Percentiles rank a stretch among this genome's conserved stretches.
Conservation (phyloP, 2,113 vertebrate genomes). For the Mustela nigripes region DNA sequence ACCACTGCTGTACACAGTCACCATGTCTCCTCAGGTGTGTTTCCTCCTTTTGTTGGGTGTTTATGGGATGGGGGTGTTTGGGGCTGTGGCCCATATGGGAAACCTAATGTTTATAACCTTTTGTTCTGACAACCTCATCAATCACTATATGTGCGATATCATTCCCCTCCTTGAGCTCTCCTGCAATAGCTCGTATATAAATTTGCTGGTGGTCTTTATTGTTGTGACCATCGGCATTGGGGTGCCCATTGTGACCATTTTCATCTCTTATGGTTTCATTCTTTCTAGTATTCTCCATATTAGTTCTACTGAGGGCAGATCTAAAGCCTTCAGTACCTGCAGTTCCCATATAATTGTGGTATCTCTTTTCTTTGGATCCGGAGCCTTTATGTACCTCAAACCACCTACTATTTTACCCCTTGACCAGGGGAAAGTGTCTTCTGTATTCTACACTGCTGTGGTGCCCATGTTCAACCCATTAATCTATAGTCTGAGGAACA, state of each 20-base stretch:
- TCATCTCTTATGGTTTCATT: constrained; percentile 73
- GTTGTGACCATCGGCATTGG: constrained; percentile 59
- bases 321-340: constrained; percentile 77
- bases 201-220: constrained; percentile 67
- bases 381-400: constrained; percentile 76
- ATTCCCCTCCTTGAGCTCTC: constrained; percentile 77
- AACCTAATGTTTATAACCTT: constrained; percentile 76
- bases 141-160: constrained; percentile 84
- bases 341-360: constrained; percentile 73
- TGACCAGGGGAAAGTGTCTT: constrained; percentile 69
- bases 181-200: constrained; percentile 67
- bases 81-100: constrained; percentile 74
- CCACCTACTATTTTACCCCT: constrained; percentile 63
- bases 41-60: constrained; percentile 62
- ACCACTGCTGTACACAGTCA: constrained; percentile 65
- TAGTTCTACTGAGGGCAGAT: constrained; percentile 47
- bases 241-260: constrained; percentile 55
- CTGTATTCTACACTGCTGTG: constrained; percentile 71
- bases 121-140: constrained; percentile 62
- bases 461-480: constrained; percentile 75
- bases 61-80: constrained; percentile 80
- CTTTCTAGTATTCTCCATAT: constrained; percentile 68
- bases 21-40: constrained; percentile 74
- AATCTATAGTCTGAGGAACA: constrained; percentile 81
- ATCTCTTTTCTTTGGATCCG: constrained; percentile 74